phyloP scores from a whole-genome alignment of 2,797 vertebrate genomes.

The Danionella dracula region DNA sequence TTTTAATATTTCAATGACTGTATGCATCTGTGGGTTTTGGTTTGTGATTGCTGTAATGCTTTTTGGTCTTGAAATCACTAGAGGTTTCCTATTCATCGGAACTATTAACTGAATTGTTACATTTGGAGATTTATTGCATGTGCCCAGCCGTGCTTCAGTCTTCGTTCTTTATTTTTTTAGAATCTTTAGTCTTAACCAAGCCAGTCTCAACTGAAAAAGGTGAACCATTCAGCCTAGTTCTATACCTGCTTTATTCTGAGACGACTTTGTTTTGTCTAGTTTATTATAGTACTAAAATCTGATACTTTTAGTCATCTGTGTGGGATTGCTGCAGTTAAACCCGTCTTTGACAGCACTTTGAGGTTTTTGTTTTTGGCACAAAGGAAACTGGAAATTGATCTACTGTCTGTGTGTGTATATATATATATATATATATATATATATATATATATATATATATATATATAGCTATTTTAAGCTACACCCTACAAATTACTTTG shows the following conservation, averaged over 20 bases:
- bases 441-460: no score
- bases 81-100: no score
- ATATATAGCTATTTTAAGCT: no score
- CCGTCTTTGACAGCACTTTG: background rate
- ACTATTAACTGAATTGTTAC: background rate
- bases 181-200: no score
- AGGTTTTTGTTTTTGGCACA: no score
- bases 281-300: constrained; percentile 14
- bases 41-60: background rate
- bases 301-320: background rate
- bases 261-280: background rate
- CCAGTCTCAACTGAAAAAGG: background rate
- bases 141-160: background rate
- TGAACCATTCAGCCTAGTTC: background rate
- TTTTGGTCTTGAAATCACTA: background rate
- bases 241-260: background rate
- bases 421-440: no score
- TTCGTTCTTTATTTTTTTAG: background rate
- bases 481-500: no score
- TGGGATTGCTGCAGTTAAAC: constrained; percentile 4
- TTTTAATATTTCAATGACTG: no score
- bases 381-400: no score
- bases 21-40: no score
- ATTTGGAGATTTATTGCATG: background rate
- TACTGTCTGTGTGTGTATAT: no score